These are phyloP conservation scores for Anoncus sp. DNA, from an alignment of 2,888 invertebrate species.

Conservation along the genomic window DNA sequence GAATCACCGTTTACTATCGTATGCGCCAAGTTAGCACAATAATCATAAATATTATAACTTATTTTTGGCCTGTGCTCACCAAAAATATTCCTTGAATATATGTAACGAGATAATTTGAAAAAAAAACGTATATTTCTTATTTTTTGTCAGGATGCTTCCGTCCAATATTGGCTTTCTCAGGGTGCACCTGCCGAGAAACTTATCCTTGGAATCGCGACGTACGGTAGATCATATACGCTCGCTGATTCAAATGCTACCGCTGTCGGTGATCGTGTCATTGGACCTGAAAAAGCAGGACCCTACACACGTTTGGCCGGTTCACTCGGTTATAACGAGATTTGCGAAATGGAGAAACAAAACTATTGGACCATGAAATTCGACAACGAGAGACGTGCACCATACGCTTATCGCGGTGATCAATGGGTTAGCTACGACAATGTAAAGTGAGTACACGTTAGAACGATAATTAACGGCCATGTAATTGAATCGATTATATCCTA, in stretches of 20 bases:
- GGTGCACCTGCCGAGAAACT: conserved; percentile 87
- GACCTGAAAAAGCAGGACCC: conserved; percentile 87
- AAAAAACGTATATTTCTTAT: conserved; percentile 42
- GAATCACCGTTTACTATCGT: no score
- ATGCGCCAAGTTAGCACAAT: no score
- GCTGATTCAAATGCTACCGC: conserved; percentile 81
- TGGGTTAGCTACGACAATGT: conserved; percentile 76
- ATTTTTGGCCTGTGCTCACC: no score
- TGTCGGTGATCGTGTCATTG: conserved; percentile 85
- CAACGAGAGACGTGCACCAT: conserved; percentile 82
- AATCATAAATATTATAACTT: no score
- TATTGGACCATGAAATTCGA: conserved; percentile 81
- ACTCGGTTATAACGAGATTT: conserved; percentile 89
- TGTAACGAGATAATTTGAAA: background rate
- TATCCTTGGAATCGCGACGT: conserved; percentile 88
- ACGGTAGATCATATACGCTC: conserved; percentile 88
- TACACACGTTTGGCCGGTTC: conserved; percentile 87
- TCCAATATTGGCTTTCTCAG: conserved; percentile 84
- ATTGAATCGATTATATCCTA: no score
- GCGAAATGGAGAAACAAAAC: conserved; percentile 71
- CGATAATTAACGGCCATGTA: background rate
- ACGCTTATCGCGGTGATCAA: conserved; percentile 77
- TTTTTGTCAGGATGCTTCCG: conserved; percentile 82
- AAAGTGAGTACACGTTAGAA: conserved; percentile 67
- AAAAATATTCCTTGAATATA: no score